Conservation (phyloP, 2,888 invertebrate species). For the Eledona agricola region DNA sequence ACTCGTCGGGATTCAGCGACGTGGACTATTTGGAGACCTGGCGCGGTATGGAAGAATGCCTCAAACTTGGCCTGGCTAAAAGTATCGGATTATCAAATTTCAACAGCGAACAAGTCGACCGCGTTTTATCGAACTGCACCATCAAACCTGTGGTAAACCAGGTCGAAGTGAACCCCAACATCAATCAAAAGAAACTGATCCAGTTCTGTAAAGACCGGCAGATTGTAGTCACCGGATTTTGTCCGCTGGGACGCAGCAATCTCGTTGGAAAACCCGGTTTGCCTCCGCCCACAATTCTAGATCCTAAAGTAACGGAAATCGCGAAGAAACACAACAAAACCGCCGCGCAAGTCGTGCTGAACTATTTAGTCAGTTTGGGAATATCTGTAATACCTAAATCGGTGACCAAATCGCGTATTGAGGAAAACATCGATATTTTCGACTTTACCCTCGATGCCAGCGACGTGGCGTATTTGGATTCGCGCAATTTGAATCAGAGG, state of each 20-base stretch:
- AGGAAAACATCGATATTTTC: conserved; percentile 77
- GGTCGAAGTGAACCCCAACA: conserved; percentile 71
- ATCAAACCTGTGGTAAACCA: conserved; percentile 72
- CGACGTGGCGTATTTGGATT: conserved; percentile 73
- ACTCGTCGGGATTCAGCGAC: conserved; percentile 63
- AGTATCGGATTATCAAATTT: conserved; percentile 85
- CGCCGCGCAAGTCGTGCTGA: conserved; percentile 69
- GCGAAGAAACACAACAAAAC: conserved; percentile 71
- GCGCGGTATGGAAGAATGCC: conserved; percentile 78
- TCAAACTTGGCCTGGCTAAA: conserved; percentile 68
- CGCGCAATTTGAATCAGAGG: conserved; percentile 76
- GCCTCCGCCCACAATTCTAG: conserved; percentile 66
- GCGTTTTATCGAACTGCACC: conserved; percentile 67
- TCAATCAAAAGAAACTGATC: conserved; percentile 75
- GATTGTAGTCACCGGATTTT: conserved; percentile 76
- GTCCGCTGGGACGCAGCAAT: conserved; percentile 76
- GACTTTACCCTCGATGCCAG: conserved; percentile 77
- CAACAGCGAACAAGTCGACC: conserved; percentile 73
- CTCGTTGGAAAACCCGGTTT: conserved; percentile 55
- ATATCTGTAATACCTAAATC: conserved; percentile 81
- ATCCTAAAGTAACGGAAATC: conserved; percentile 65
- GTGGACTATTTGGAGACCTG: conserved; percentile 79
- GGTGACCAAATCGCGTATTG: conserved; percentile 75
- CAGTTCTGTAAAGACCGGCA: conserved; percentile 72
- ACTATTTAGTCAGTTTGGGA: conserved; percentile 69